Evolutionary conservation across 2,797 vertebrate genomes (phyloP), one percentile per base, ranked within the genome.

Genomic region (Danio jaintianensis): DNA sequence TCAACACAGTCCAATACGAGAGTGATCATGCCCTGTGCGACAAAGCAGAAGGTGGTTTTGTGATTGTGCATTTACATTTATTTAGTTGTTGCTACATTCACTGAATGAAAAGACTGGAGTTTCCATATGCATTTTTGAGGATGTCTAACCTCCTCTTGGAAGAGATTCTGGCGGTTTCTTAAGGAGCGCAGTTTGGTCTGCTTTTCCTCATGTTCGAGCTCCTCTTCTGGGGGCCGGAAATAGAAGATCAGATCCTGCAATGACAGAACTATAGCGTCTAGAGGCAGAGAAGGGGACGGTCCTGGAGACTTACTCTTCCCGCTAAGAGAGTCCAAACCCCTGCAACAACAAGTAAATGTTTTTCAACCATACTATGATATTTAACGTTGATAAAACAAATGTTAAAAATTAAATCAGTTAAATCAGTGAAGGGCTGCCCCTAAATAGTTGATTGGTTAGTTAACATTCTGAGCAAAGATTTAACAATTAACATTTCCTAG

Each of bases 241-340:
- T 98, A 98, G 88, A 94, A 95, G 83, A 97, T 98, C 71, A 98
- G 94, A 76, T 98, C 97, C 89, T 97, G 97, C 83, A 98, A 92
- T 40, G 95, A 96, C 63, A 97, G 93, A 18, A 96, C 93, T 81
- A 98, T 94, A 2, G 94, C 82, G 66, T 96, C 96, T 88, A 98
- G 93, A 6, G 96, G 96, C 85, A 98, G 90, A 48, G 92, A 89
- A 0, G 90, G 86, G 0, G 91, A 85, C 0, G 94, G 88, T 50
- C 86, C 91, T 22, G 93, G 84, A 0, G 94, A 92, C 89, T 96
- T 96, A 83, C 93, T 96, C 90, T 97, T 97, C 66, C 96, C 96
- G 73, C 91, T 95, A 72, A 98, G 92, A 61, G 95, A 93, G 89
- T 97, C 97, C 52, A 97, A 91, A 84, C 96, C 93, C 87, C 97